phyloP scores from a whole-genome alignment of 2,797 vertebrate species.

The Acanthopagrus latus region DNA sequence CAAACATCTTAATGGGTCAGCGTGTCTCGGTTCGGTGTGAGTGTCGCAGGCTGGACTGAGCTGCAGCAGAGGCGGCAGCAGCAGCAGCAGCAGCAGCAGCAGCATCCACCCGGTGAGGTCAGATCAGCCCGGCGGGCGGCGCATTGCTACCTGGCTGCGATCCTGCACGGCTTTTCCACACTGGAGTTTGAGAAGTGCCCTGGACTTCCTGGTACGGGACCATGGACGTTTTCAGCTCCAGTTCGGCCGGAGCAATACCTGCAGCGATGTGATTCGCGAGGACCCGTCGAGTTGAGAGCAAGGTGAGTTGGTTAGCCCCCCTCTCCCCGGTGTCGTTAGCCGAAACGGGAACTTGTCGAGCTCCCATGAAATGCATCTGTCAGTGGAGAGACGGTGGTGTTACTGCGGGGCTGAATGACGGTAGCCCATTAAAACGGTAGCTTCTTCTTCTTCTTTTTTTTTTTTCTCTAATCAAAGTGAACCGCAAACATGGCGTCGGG shows the following conservation, averaged over 20 bases:
- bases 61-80: conserved; percentile 14
- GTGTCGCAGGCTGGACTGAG: conserved; percentile 52
- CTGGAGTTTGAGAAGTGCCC: conserved; percentile 74
- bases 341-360: conserved; percentile 60
- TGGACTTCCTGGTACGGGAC: conserved; percentile 86
- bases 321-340: background rate
- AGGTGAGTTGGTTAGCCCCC: conserved; percentile 46
- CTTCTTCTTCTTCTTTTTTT: background rate
- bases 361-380: conserved; percentile 55
- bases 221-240: conserved; percentile 62
- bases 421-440: conserved; percentile 42
- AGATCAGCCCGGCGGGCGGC: conserved; percentile 77
- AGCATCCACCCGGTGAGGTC: conserved; percentile 64
- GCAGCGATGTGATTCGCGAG: conserved; percentile 68
- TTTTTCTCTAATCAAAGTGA: conserved; percentile 34
- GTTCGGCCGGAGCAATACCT: conserved; percentile 41
- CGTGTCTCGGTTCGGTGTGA: background rate
- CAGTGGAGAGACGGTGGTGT: conserved; percentile 41
- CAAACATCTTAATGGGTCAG: too few species aligned
- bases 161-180: conserved; percentile 71
- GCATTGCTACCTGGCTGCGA: conserved; percentile 82
- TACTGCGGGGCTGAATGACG: conserved; percentile 72
- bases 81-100: background rate
- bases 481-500: background rate
- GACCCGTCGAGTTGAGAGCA: conserved; percentile 60